phyloP scores from a whole-genome alignment of 2,888 invertebrate species.

The Abscondita cerata region DNA sequence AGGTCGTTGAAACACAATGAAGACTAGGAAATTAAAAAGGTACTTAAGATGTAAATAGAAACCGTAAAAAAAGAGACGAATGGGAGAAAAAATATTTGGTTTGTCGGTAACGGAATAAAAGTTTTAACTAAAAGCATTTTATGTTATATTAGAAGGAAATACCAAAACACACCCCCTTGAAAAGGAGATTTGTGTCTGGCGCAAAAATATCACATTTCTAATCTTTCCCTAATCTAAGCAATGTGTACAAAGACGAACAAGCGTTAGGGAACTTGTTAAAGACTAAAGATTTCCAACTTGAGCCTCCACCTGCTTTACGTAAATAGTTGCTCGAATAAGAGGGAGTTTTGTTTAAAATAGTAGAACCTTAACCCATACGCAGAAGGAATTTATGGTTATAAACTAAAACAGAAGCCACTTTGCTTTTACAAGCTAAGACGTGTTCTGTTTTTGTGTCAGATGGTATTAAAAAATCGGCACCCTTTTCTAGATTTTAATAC shows the following conservation, averaged over 20 bases:
- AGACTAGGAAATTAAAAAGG: no score
- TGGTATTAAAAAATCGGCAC: no score
- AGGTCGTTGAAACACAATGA: no score
- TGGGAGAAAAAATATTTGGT: no score
- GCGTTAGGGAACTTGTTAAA: constrained; percentile 11
- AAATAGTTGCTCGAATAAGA: constrained; percentile 20
- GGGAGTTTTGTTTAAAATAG: constrained; percentile 19
- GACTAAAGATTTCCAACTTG: constrained; percentile 5
- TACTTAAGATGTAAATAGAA: no score
- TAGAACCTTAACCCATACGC: constrained; percentile 1
- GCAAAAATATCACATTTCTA: constrained; percentile 27
- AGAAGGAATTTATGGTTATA: constrained; percentile 17
- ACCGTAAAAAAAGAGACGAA: no score
- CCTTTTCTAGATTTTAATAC: no score
- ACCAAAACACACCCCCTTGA: constrained; percentile 13
- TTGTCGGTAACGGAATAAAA: neutral
- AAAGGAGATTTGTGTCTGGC: constrained; percentile 7
- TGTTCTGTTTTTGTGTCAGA: no score
- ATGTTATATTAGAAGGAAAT: constrained; percentile 19
- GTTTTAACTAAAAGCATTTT: constrained; percentile 26
- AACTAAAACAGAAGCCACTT: constrained; percentile 22
- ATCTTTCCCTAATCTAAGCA: constrained; percentile 21
- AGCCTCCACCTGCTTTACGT: constrained; percentile 25
- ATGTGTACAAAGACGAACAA: constrained; percentile 15
- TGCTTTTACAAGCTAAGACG: constrained; percentile 12